These are phyloP conservation scores for Schrankia costaestrigalis DNA, from an alignment of 2,888 invertebrate species.

Conservation along the genomic window DNA sequence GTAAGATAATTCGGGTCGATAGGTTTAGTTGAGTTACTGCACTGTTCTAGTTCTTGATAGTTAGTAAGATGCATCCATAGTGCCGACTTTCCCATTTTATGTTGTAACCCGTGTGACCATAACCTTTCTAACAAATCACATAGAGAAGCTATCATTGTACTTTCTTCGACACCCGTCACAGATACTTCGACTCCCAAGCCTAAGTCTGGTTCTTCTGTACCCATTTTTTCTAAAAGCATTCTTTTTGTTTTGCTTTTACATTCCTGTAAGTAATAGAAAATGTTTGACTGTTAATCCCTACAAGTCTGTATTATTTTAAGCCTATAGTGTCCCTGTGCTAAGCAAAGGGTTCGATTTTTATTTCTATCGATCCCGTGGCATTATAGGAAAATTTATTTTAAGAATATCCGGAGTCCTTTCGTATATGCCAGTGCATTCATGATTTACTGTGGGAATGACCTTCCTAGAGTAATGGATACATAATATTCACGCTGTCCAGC, in stretches of 20 bases:
- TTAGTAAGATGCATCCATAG: slow-evolving; percentile 97
- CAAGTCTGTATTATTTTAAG: too few relatives aligned
- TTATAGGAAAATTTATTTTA: too few relatives aligned
- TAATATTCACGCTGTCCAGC: too few relatives aligned
- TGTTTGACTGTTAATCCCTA: too few relatives aligned
- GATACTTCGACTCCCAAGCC: slow-evolving; percentile 91
- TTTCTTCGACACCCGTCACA: slow-evolving; percentile 92
- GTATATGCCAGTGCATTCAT: too few relatives aligned
- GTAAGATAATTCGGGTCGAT: slow-evolving; percentile 78
- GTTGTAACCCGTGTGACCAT: slow-evolving; percentile 98
- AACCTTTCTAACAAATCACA: slow-evolving; percentile 98
- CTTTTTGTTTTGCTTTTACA: slow-evolving; percentile 97
- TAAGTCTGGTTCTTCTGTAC: slow-evolving; percentile 96
- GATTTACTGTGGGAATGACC: too few relatives aligned
- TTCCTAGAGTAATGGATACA: too few relatives aligned
- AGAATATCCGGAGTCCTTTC: too few relatives aligned
- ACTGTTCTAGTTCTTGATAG: slow-evolving; percentile 92
- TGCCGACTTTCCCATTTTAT: slow-evolving; percentile 98
- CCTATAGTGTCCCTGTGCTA: too few relatives aligned
- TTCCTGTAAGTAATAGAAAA: slow-evolving; percentile 80
- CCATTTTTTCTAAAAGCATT: slow-evolving; percentile 99
- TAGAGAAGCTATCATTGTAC: slow-evolving; percentile 97
- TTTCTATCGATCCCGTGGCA: too few relatives aligned
- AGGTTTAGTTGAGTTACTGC: slow-evolving; percentile 74
- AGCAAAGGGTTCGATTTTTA: too few relatives aligned